phyloP scores from a whole-genome alignment of 2,113 vertebrate genomes.

The Elgaria multicarinata region DNA sequence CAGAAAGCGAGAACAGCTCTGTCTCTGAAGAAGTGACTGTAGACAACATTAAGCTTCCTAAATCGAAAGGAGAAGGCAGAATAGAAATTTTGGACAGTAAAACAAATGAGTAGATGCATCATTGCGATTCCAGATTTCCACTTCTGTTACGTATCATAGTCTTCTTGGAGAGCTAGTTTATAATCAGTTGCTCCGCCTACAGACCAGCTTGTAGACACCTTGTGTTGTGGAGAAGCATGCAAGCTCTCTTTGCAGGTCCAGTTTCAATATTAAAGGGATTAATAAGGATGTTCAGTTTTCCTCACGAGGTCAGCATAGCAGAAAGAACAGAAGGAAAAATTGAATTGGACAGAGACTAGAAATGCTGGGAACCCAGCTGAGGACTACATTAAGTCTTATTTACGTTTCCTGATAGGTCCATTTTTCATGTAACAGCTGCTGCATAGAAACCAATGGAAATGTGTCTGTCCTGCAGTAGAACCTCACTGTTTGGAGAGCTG shows the following conservation, averaged over 20 bases:
- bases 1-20: conserved; percentile 66
- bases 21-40: conserved; percentile 75
- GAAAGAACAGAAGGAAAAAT: conserved; percentile 22
- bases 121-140: conserved; percentile 12
- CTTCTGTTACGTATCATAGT: neutral
- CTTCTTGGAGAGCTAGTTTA: neutral
- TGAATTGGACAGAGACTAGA: neutral
- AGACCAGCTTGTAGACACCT: neutral
- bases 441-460: neutral
- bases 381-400: neutral
- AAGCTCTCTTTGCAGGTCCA: neutral
- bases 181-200: neutral
- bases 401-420: neutral
- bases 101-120: conserved; percentile 49
- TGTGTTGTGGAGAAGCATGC: neutral
- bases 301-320: neutral
- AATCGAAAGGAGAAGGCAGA: conserved; percentile 74
- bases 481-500: neutral
- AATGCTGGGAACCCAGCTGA: neutral
- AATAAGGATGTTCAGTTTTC: neutral
- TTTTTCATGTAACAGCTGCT: neutral
- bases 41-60: conserved; percentile 86
- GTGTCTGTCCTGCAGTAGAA: neutral
- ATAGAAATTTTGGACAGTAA: conserved; percentile 84
- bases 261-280: neutral